Percentiles rank a stretch among this genome's conserved stretches.
Conservation (phyloP, 2,113 vertebrate genomes). For the Hyla sarda region DNA sequence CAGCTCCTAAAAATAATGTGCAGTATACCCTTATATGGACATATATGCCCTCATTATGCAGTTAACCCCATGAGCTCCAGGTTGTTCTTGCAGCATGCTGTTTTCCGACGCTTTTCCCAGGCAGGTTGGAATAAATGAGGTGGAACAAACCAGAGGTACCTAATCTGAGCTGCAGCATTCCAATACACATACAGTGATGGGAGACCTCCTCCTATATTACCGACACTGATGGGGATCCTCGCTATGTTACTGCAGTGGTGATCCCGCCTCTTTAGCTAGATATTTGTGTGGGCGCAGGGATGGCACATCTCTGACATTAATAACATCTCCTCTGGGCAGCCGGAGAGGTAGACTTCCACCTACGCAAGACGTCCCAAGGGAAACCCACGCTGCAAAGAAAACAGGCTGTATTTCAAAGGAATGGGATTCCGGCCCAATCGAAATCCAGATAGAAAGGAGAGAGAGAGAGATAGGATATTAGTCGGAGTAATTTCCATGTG, state of each 20-base stretch:
- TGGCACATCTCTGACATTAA: conserved; percentile 59
- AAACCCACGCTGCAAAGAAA: conserved; percentile 39
- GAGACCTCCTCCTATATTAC: conserved; percentile 47
- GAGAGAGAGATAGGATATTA: conserved; percentile 36
- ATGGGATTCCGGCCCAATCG: conserved; percentile 58
- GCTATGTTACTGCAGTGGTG: conserved; percentile 35
- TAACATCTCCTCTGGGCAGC: conserved; percentile 48
- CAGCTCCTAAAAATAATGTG: conserved; percentile 47
- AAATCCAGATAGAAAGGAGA: conserved; percentile 43
- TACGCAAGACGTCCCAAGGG: conserved; percentile 54
- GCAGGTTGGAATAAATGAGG: conserved; percentile 6
- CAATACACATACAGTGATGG: conserved; percentile 45
- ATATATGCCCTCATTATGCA: conserved; percentile 38
- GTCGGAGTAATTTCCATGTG: conserved; percentile 29
- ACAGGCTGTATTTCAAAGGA: conserved; percentile 56
- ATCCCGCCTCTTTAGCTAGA: conserved; percentile 58
- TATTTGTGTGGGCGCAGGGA: conserved; percentile 57
- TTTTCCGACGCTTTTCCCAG: neutral
- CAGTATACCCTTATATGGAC: conserved; percentile 49
- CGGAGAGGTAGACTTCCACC: conserved; percentile 52
- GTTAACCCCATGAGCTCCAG: conserved; percentile 37
- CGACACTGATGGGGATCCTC: conserved; percentile 51
- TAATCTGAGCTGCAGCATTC: conserved; percentile 33
- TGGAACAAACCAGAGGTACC: neutral
- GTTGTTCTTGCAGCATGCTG: neutral